phyloP scores from a whole-genome alignment of 92 coral and sea anemone genomes.

The Phenganax subtilis region DNA sequence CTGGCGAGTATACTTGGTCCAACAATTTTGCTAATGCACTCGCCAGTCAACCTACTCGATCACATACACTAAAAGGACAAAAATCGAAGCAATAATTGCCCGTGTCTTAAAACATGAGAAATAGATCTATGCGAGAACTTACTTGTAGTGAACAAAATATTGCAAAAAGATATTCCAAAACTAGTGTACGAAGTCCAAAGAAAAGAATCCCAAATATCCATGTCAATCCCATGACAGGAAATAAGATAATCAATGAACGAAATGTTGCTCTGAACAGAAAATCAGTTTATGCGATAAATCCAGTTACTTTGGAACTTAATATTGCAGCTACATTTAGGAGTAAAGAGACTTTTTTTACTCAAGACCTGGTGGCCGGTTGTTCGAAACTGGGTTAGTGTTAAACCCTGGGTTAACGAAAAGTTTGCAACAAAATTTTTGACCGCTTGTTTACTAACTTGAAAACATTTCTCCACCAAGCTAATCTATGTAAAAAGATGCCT shows the following conservation, averaged over 20 bases:
- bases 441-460: too few species aligned
- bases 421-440: too few species aligned
- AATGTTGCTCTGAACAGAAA: constrained; percentile 16
- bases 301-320: too few species aligned
- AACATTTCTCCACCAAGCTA: too few species aligned
- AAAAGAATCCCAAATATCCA: constrained; percentile 36
- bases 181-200: constrained; percentile 23
- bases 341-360: background rate
- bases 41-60: background rate
- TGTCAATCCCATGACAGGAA: constrained; percentile 35
- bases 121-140: background rate
- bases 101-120: background rate
- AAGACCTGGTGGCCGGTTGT: too few species aligned
- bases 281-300: too few species aligned
- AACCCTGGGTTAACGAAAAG: too few species aligned
- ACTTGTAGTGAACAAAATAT: constrained; percentile 38
- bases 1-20: too few species aligned
- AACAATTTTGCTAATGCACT: too few species aligned
- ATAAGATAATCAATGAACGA: constrained; percentile 23
- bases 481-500: too few species aligned
- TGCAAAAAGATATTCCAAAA: constrained; percentile 35
- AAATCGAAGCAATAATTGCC: background rate
- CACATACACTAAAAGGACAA: background rate
- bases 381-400: too few species aligned
- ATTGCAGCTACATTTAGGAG: too few species aligned